A percentile compares a stretch with the other conserved stretches of the same genome.
phyloP scores from a whole-genome alignment of 2,888 invertebrate genomes.

The Patella ulyssiponensis region DNA sequence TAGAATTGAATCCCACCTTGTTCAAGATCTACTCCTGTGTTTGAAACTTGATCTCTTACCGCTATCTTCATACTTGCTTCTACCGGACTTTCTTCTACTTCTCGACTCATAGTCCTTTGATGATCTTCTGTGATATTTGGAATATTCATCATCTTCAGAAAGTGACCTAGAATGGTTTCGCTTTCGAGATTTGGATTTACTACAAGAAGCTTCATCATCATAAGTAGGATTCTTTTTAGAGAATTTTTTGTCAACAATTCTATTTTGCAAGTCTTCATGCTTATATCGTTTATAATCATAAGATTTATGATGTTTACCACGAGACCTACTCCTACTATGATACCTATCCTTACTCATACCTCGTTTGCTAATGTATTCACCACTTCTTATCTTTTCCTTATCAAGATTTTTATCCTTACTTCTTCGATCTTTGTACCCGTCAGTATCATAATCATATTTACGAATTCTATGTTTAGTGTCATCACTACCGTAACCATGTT shows the following conservation, averaged over 20 bases:
- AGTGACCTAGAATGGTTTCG: slow-evolving; percentile 48
- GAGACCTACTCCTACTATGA: slow-evolving; percentile 36
- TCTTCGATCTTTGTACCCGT: slow-evolving; percentile 18
- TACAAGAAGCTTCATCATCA: slow-evolving; percentile 13
- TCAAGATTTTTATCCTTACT: slow-evolving; percentile 6
- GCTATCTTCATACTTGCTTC: slow-evolving; percentile 49
- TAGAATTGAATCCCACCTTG: slow-evolving; percentile 60
- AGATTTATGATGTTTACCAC: slow-evolving; percentile 40
- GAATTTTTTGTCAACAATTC: neutral
- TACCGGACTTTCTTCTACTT: slow-evolving; percentile 30
- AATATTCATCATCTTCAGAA: slow-evolving; percentile 53
- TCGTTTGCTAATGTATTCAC: slow-evolving; percentile 19
- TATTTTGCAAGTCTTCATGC: slow-evolving; percentile 9
- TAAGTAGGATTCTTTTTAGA: neutral
- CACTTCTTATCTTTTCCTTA: no score
- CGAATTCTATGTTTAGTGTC: neutral
- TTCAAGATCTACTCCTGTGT: slow-evolving; percentile 67
- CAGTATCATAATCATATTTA: slow-evolving; percentile 21
- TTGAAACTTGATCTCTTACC: slow-evolving; percentile 71
- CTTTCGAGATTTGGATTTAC: slow-evolving; percentile 44
- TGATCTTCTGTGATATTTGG: slow-evolving; percentile 17
- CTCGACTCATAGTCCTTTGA: slow-evolving; percentile 33
- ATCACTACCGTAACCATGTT: slow-evolving; percentile 4
- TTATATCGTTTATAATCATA: slow-evolving; percentile 29
- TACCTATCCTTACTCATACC: slow-evolving; percentile 36